Base-by-base conservation (phyloP, 2,888 invertebrate species). In the Tricholauxania praeusta region DNA sequence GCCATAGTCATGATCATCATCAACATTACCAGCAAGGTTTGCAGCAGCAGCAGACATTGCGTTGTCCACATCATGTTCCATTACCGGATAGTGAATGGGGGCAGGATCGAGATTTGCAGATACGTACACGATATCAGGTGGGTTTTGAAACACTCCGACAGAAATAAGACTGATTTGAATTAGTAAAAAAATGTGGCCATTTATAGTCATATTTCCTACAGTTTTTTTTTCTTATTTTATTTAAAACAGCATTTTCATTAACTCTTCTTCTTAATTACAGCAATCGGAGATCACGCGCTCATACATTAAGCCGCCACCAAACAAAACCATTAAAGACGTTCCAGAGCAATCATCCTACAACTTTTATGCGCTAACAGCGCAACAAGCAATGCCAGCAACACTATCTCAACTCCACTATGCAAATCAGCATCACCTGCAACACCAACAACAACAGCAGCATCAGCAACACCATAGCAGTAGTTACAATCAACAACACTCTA, bases 221-320 rank as follows among this genome's bases (percentile, higher is more conserved):
- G n/a, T 28, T 28, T 28, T 4, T 28, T 28, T 28, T 3, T 51
- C 59, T 4, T 10, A 4, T 49, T 28, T 57, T 22, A 3, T n/a
- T 19, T 59, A 17, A 12, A 64, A 70, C 63, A 65, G 19, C 19
- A 51, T 19, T 32, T 28, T 28, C 4, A 28, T 3, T 28, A 28
- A 28, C 32, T 57, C 3, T 39, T 12, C 59, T 63, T 10, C 48
- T 59, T 60, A 52, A 88, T 48, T 48, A 3, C 88, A 91, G 91
- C 91, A 91, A 90, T 90, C 91, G 87, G 91, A 91, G 89, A 90
- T 91, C 88, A 91, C 91, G 84, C 89, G 91, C 85, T 90, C 90
- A 87, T 90, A 90, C 82, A 90, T 91, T 79, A 91, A 91, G 87
- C 90, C 91, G 82, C 91, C 91, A 81, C 91, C 91, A 83, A 91